Evolutionary conservation across 2,888 invertebrate species (phyloP).

Genomic region (Caenorhabditis afra): DNA sequence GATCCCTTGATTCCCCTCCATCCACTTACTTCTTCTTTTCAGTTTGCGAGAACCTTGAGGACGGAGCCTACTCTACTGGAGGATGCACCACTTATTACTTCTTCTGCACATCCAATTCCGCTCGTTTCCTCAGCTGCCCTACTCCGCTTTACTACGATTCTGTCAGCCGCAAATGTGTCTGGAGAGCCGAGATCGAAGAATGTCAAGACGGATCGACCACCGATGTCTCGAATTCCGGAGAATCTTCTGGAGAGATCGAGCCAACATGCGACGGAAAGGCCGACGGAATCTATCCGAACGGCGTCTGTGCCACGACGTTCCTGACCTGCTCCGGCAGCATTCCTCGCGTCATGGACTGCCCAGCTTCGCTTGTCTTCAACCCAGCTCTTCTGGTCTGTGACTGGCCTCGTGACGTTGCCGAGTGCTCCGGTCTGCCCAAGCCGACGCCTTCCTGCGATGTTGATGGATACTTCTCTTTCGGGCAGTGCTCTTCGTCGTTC

Average conservation of each 20-base stretch:
- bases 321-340: conserved; percentile 55
- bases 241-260: conserved; percentile 35
- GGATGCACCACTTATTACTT: conserved; percentile 34
- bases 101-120: conserved; percentile 30
- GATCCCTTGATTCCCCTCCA: too few relatives aligned
- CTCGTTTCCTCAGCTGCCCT: conserved; percentile 38
- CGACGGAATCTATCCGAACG: conserved; percentile 52
- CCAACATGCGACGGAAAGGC: conserved; percentile 45
- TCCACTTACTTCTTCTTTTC: conserved; percentile 7
- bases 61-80: conserved; percentile 35
- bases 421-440: conserved; percentile 28
- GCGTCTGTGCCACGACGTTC: conserved; percentile 43
- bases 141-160: conserved; percentile 45
- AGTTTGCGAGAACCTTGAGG: conserved; percentile 27
- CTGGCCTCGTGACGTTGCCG: conserved; percentile 47
- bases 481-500: conserved; percentile 52
- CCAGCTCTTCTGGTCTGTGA: conserved; percentile 51
- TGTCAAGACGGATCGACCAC: conserved; percentile 10
- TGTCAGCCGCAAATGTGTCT: conserved; percentile 20
- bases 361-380: conserved; percentile 52
- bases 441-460: conserved; percentile 35
- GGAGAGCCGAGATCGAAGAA: conserved; percentile 20
- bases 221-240: neutral
- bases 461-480: conserved; percentile 58
- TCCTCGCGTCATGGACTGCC: conserved; percentile 55